Evolutionary conservation across 2,888 invertebrate genomes (phyloP), one percentile per base, ranked within the genome.

Genomic region (Capitulum mitella): DNA sequence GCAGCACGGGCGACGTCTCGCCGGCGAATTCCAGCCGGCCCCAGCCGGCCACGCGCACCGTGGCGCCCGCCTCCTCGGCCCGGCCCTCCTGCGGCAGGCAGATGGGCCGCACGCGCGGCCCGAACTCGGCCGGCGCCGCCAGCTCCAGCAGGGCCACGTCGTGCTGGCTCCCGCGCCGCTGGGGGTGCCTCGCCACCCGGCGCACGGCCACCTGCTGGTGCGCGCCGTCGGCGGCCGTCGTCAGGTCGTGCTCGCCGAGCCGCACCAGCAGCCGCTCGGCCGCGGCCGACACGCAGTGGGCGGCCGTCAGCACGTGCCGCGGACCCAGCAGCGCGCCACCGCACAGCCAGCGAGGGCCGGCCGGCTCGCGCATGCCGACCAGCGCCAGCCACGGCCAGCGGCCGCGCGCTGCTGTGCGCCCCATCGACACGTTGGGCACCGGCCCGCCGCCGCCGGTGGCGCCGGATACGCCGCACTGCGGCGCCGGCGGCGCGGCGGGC

Each of bases 1-100:
- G 70, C 37, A 70, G 70, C 16, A 70, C 70, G 70, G 34, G 19
- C 19, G 70, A 1, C 34, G 16, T 34, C 37, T 19, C 70, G 34
- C 37, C 70, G 34, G 16, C 37, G 70, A 70, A 70, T 3, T 26
- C 8, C 16, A 70, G 70, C 37, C 19, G 22, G 5, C 70, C 70
- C 70, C 70, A 70, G 70, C 70, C 70, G 70, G 70, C 37, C 70
- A 70, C 16, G 5, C 0, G 16, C 32, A 29, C 70, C 22, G 5
- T 16, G 22, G n/a, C 26, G 22, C 37, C 70, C 5, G 1, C 14
- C 5, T 16, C 92, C 82, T 96, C 88, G 79, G 93, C 87, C 85
- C 95, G 94, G 84, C 95, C 94, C 40, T 91, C 90, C 54, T 92
- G 93, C 1, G 95, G 95, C 80, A 96, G 86, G 85, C 95, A 96